Conservation (phyloP, 1,140 invertebrate genomes). For the Drosophila kohkoa region DNA sequence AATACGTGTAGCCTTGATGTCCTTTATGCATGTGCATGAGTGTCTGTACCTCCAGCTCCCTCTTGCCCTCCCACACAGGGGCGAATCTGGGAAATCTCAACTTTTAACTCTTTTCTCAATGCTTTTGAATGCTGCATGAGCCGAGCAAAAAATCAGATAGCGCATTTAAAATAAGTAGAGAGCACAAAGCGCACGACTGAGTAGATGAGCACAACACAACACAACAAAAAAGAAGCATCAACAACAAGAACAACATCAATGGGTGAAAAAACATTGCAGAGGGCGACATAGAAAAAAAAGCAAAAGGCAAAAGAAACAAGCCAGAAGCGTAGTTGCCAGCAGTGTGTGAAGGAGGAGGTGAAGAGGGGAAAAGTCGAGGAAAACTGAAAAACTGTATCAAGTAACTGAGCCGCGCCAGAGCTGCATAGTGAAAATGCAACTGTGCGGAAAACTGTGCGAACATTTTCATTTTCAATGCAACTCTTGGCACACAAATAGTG, state of each 20-base stretch:
- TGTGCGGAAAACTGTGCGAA: slow-evolving; percentile 82
- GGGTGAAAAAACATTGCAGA: slow-evolving; percentile 54
- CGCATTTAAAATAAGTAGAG: slow-evolving; percentile 79
- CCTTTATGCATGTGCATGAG: slow-evolving; percentile 5
- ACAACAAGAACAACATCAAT: slow-evolving; percentile 43
- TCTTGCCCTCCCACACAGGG: background rate
- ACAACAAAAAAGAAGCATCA: slow-evolving; percentile 26
- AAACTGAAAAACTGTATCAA: slow-evolving; percentile 70
- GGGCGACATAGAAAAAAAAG: slow-evolving; percentile 49
- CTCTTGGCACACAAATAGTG: slow-evolving; percentile 64
- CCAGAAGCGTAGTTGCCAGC: slow-evolving; percentile 2
- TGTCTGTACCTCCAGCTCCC: background rate
- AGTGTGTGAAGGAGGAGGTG: too few relatives aligned
- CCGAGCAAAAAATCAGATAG: slow-evolving; percentile 73
- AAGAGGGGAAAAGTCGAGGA: slow-evolving; percentile 9
- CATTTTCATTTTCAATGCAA: slow-evolving; percentile 83
- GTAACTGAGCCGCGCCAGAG: slow-evolving; percentile 79
- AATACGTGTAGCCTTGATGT: slow-evolving; percentile 6
- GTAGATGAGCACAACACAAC: slow-evolving; percentile 57
- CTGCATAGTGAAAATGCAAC: slow-evolving; percentile 82
- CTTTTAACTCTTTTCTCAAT: slow-evolving; percentile 66
- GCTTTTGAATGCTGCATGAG: slow-evolving; percentile 77
- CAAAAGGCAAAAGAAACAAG: slow-evolving; percentile 37
- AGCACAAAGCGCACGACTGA: slow-evolving; percentile 79
- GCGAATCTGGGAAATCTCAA: slow-evolving; percentile 53